Evolutionary conservation across 2,113 vertebrate genomes (phyloP).

Genomic region (Chaenogobius annularis): DNA sequence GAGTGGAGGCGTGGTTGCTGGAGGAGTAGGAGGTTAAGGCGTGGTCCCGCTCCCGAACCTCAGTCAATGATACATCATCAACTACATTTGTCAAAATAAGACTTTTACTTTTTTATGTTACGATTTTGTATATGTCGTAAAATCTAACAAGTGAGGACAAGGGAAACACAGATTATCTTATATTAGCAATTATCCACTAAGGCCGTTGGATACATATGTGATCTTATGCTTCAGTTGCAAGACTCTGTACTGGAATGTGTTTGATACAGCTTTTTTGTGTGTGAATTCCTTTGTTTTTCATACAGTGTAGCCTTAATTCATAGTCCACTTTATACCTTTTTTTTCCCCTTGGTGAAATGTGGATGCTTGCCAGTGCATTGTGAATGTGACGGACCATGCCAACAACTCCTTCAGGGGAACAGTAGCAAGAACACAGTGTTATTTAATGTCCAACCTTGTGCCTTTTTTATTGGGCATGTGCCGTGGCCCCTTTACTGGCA

Average conservation of each 20-base stretch:
- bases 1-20: too few relatives aligned
- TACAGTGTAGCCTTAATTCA: not conserved
- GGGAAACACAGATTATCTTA: not conserved
- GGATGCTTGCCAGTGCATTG: constrained; percentile 29
- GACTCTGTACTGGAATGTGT: not conserved
- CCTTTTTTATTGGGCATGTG: constrained; percentile 21
- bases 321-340: constrained; percentile 12
- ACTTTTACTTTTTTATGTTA: too few relatives aligned
- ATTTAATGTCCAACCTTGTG: constrained; percentile 61
- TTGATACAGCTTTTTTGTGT: not conserved
- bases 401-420: constrained; percentile 47
- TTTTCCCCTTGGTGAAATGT: constrained; percentile 33
- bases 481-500: constrained; percentile 38
- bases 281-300: not conserved
- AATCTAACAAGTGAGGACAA: too few relatives aligned
- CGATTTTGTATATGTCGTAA: too few relatives aligned
- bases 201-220: not conserved
- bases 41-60: too few relatives aligned
- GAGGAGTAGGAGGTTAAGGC: too few relatives aligned
- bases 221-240: not conserved
- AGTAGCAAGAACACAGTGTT: constrained; percentile 18
- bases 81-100: too few relatives aligned
- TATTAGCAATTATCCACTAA: not conserved
- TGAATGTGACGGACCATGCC: constrained; percentile 52
- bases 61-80: too few relatives aligned